Conservation (phyloP, 2,113 vertebrate species). For the Brachyistius frenatus region DNA sequence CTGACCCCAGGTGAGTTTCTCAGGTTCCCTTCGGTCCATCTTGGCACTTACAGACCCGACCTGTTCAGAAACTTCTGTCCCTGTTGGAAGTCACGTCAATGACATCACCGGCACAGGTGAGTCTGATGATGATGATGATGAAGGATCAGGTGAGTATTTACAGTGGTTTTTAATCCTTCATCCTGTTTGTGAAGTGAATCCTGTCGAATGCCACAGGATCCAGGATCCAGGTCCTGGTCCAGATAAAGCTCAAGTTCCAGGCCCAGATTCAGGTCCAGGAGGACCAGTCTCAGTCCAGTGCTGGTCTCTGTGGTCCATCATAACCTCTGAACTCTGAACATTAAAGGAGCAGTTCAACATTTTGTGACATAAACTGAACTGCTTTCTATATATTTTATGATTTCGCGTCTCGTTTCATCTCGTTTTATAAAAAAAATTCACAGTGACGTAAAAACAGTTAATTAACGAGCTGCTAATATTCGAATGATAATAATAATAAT, state of each 20-base stretch:
- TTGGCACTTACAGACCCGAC: conserved; percentile 55
- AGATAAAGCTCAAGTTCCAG: neutral
- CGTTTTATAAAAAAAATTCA: too few relatives aligned
- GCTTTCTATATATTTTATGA: neutral
- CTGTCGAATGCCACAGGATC: neutral
- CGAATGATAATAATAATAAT: too few relatives aligned
- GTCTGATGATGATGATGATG: neutral
- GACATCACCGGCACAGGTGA: neutral
- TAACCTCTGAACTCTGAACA: neutral
- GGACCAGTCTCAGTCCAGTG: too few relatives aligned
- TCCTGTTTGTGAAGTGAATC: too few relatives aligned
- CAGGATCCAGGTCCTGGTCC: neutral
- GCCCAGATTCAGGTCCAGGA: neutral
- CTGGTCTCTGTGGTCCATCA: neutral
- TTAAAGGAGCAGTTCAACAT: conserved; percentile 1
- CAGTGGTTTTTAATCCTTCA: neutral
- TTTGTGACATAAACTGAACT: neutral
- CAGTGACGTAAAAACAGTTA: too few relatives aligned
- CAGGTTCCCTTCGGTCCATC: neutral
- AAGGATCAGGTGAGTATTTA: conserved; percentile 16
- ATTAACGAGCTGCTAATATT: too few relatives aligned
- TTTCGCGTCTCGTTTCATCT: too few relatives aligned
- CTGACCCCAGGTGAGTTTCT: conserved; percentile 17
- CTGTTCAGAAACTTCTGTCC: neutral
- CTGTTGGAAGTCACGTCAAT: neutral